phyloP scores from a whole-genome alignment of 2,113 vertebrate genomes.

The Ochotona curzoniae region DNA sequence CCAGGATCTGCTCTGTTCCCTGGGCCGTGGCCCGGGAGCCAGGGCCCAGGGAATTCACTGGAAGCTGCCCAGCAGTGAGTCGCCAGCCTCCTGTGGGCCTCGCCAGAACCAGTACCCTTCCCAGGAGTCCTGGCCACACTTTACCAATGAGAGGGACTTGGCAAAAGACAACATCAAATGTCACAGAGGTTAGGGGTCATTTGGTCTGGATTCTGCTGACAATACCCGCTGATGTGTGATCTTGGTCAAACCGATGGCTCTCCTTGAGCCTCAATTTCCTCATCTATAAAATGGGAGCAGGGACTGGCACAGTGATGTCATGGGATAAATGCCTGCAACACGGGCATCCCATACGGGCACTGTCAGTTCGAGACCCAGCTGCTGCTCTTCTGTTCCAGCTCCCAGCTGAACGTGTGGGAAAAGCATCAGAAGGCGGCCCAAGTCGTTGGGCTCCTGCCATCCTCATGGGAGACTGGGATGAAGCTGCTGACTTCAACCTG shows the following conservation, averaged over 20 bases:
- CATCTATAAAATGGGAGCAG: background rate
- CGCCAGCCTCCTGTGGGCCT: fast-evolving
- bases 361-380: too few relatives aligned
- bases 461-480: too few relatives aligned
- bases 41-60: fast-evolving
- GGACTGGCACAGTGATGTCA: too few relatives aligned
- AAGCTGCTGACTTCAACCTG: too few relatives aligned
- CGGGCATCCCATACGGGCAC: too few relatives aligned
- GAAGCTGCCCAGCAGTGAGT: fast-evolving
- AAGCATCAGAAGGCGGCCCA: too few relatives aligned
- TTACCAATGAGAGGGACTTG: background rate
- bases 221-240: background rate
- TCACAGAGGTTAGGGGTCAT: background rate
- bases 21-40: background rate
- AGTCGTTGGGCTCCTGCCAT: too few relatives aligned
- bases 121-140: background rate
- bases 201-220: background rate
- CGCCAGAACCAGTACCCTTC: background rate
- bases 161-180: background rate
- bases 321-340: too few relatives aligned
- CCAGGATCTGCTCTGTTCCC: fast-evolving
- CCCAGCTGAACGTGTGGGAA: too few relatives aligned
- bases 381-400: too few relatives aligned
- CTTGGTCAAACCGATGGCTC: background rate
- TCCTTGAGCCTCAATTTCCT: background rate